These are phyloP conservation scores for Potamarius usumacintae DNA, from an alignment of 2,113 vertebrate genomes.

Conservation along the genomic window DNA sequence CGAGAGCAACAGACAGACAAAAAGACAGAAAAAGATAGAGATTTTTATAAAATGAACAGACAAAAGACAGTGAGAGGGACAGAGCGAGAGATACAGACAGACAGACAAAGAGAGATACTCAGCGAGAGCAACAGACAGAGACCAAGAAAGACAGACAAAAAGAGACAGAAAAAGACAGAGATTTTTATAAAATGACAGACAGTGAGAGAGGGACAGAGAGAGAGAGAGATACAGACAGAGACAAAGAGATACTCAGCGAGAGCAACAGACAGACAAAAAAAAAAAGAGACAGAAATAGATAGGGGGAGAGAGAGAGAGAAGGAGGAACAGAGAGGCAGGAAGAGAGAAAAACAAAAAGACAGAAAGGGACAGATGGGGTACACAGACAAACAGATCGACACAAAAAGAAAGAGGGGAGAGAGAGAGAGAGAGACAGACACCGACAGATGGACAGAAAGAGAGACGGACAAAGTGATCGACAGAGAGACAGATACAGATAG, in stretches of 20 bases:
- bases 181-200: too few relatives aligned
- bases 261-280: background rate
- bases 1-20: background rate
- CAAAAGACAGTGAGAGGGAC: background rate
- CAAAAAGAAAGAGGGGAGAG: background rate
- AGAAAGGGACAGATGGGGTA: background rate
- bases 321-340: background rate
- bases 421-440: background rate
- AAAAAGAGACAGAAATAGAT: background rate
- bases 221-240: background rate
- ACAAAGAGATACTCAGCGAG: background rate
- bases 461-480: too few relatives aligned
- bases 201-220: background rate
- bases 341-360: too few relatives aligned
- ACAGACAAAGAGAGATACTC: background rate
- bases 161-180: background rate
- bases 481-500: too few relatives aligned
- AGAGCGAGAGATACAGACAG: background rate
- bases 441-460: too few relatives aligned
- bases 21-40: background rate
- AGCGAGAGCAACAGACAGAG: background rate
- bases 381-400: background rate
- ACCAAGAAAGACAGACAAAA: background rate
- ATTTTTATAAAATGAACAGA: background rate
- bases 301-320: background rate